These are phyloP conservation scores for Drosophila greeni DNA, from an alignment of 2,888 invertebrate species.

Conservation along the genomic window DNA sequence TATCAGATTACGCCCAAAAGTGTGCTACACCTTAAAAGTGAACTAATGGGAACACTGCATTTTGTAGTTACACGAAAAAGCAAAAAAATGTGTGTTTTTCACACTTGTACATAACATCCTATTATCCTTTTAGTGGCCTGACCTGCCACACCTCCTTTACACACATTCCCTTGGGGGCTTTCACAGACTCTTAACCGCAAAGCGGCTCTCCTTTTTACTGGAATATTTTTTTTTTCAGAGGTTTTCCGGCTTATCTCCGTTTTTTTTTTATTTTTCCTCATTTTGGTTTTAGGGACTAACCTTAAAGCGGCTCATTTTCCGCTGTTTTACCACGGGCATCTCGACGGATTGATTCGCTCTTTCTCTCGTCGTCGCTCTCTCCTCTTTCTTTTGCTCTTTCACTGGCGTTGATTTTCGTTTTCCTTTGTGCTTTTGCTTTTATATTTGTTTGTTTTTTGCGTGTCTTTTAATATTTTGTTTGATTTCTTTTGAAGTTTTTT, in stretches of 20 bases:
- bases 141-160: constrained; percentile 9
- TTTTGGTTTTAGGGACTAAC: constrained; percentile 57
- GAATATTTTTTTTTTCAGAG: background rate
- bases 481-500: background rate
- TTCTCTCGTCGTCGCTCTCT: constrained; percentile 16
- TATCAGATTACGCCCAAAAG: too few species aligned
- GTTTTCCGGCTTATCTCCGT: background rate
- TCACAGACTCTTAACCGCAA: background rate
- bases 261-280: background rate
- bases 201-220: background rate
- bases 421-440: constrained; percentile 8
- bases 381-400: constrained; percentile 15
- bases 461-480: constrained; percentile 8
- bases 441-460: background rate
- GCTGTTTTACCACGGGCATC: constrained; percentile 76
- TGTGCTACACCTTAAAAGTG: background rate
- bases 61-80: background rate
- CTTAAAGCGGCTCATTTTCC: constrained; percentile 76
- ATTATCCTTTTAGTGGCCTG: background rate
- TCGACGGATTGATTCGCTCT: constrained; percentile 7
- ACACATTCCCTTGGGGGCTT: background rate
- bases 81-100: background rate
- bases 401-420: constrained; percentile 6
- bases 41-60: background rate
- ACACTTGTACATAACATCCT: background rate